Evolutionary conservation across 1,140 invertebrate genomes (phyloP), one percentile per base, ranked within the genome.

Genomic region (Telenomus remus): DNA sequence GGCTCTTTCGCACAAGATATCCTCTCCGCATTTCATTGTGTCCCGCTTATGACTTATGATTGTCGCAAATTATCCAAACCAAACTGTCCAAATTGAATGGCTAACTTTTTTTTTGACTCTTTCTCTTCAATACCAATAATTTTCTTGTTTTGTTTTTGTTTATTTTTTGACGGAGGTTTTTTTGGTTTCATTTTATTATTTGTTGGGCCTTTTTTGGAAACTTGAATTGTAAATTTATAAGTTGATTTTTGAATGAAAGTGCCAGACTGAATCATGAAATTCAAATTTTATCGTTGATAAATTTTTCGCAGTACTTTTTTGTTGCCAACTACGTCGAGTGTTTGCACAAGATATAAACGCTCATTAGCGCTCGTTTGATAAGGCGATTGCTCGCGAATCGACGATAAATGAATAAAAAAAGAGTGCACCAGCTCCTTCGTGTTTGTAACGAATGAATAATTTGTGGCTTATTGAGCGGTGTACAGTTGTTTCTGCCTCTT

Each of bases 1-100:
- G 63, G 39, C 66, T 75, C 66, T 80, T 51, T 63, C 74, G 72
- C 81, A 71, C 83, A 81, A 86, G 83, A 83, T 82, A 78, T 72
- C 70, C 66, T 60, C 48, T 76, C 8, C 73, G 71, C 73, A 71
- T 82, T 82, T 13, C 78, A 80, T 79, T 78, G 76, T 73, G 64
- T 64, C 42, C 53, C n/a, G 51, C 51, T 73, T 73, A 73, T 78
- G 75, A 73, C 43, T 69, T 64, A 70, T 66, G 43, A 47, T 39
- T 71, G 66, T 66, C 60, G 60, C 60, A 61, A 66, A 66, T 13
- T 59, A 69, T 51, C 56, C 51, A 56, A 57, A 55, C 61, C 11
- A 63, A 75, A 68, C 12, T 39, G 9, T 39, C 9, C 43, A 44
- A 44, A 44, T 44, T 13, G 11, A 13, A 13, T 13, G 43, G 43